Evolutionary conservation across 2,888 invertebrate species (phyloP).

Genomic region (Amblyteles armatorius): DNA sequence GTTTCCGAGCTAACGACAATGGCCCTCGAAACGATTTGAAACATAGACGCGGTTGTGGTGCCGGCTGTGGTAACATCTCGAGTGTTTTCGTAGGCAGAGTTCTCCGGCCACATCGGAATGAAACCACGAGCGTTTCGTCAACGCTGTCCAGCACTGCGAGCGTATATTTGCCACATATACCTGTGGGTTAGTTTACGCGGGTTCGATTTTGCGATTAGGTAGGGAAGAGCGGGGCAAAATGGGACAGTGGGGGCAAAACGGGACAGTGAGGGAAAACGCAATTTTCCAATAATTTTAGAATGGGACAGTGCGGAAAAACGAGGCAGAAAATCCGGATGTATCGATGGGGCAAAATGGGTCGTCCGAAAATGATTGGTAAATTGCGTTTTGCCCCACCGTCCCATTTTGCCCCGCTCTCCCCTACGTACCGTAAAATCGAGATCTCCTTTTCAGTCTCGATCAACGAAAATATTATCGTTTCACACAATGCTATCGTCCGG

Average conservation of each 20-base stretch:
- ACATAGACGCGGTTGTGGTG: conserved; percentile 64
- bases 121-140: conserved; percentile 15
- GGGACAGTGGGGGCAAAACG: too few species aligned
- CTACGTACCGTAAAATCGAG: conserved; percentile 23
- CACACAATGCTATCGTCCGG: conserved; percentile 51
- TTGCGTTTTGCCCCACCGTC: too few species aligned
- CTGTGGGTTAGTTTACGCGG: background rate
- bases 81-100: conserved; percentile 72
- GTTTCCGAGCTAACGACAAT: conserved; percentile 63
- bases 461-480: conserved; percentile 64
- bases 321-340: too few species aligned
- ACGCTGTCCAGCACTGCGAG: background rate
- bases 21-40: conserved; percentile 65
- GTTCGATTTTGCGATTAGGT: too few species aligned
- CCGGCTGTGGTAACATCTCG: conserved; percentile 74
- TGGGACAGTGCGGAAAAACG: too few species aligned
- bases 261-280: too few species aligned
- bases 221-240: too few species aligned
- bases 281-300: too few species aligned
- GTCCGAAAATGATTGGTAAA: too few species aligned
- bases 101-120: conserved; percentile 28
- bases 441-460: conserved; percentile 36
- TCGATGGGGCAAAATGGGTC: too few species aligned
- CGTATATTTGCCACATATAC: background rate
- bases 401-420: conserved; percentile 18